Percentiles rank a stretch among this genome's conserved stretches.
phyloP scores from a whole-genome alignment of 2,888 invertebrate species.

The Spatulosminthurus flaviceps region DNA sequence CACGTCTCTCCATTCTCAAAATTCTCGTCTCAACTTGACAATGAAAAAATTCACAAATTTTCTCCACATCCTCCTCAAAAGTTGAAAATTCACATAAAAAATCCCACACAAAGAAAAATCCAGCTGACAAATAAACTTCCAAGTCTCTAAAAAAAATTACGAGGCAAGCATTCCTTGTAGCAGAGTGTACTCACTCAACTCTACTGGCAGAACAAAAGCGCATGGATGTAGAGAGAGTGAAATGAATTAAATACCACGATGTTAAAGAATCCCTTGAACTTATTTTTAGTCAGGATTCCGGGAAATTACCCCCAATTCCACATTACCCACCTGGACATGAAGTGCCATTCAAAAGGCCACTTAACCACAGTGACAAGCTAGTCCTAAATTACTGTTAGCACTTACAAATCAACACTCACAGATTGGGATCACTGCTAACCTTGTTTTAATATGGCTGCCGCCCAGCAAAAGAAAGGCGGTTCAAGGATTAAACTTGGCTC shows the following conservation, averaged over 20 bases:
- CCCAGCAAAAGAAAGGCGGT: constrained; percentile 33
- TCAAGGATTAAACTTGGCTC: constrained; percentile 1
- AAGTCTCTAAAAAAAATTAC: not conserved
- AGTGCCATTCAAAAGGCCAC: not conserved
- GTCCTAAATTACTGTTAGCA: not conserved
- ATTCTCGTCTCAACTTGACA: too few species aligned
- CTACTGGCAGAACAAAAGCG: constrained; percentile 10
- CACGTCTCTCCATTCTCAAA: too few species aligned
- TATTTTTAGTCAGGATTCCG: not conserved
- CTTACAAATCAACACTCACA: constrained; percentile 4
- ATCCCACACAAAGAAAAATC: too few species aligned
- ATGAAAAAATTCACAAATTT: too few species aligned
- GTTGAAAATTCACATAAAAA: too few species aligned
- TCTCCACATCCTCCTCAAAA: too few species aligned
- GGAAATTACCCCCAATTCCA: not conserved
- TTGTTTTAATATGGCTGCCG: constrained; percentile 45
- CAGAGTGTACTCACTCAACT: not conserved
- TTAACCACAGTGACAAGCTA: not conserved
- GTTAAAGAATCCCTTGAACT: not conserved
- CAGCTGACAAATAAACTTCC: too few species aligned
- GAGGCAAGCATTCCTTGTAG: not conserved
- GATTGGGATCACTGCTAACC: constrained; percentile 24
- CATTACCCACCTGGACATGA: constrained; percentile 1
- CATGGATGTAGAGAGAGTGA: not conserved
- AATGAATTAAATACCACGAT: not conserved